Base-by-base conservation (phyloP, 2,888 invertebrate species). In the Limnephilus lunatus region DNA sequence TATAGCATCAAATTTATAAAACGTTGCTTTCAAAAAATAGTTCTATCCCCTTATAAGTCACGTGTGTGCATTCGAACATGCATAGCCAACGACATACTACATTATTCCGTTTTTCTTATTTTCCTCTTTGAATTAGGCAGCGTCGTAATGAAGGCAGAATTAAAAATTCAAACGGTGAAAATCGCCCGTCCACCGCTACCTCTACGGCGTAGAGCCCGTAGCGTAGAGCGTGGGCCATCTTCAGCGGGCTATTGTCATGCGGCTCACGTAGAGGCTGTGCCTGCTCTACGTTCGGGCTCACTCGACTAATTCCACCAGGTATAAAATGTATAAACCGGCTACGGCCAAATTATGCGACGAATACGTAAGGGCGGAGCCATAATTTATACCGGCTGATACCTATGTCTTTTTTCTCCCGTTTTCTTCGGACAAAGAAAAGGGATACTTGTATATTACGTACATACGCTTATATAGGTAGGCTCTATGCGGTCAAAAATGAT, bases 311-410 rank as follows among this genome's bases (percentile, higher is more conserved):
- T 93, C 93, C 92, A 92, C 82, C 93, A 93, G 93, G 93, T 93
- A 93, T 88, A 88, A 35, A 68, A 81, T 39, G 81, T n/a, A 68
- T 68, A 68, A 68, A 68, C 68, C 68, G 68, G 68, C 25, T 68
- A 80, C 85, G 91, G 39, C 91, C 53, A 91, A 93, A 92, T 92
- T 92, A 92, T 93, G 93, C 93, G 93, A 92, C 92, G 92, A 91
- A 93, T 92, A 93, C 91, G 92, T 89, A 92, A 92, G 91, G 91
- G 91, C 91, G 91, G 89, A 31, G 68, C 86, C 89, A 92, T 93
- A 92, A 93, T 90, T 93, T 93, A 93, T 92, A 88, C 93, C 90
- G 91, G 83, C 92, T 89, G 92, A 91, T 92, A 68, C 68, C 68
- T 82, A 81, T 81, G 39, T 85, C 53, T 39, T 86, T 81, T 86